Evolutionary conservation across 2,888 invertebrate species (phyloP), one percentile per base, ranked within the genome.

Genomic region (Calameuta pallipes): DNA sequence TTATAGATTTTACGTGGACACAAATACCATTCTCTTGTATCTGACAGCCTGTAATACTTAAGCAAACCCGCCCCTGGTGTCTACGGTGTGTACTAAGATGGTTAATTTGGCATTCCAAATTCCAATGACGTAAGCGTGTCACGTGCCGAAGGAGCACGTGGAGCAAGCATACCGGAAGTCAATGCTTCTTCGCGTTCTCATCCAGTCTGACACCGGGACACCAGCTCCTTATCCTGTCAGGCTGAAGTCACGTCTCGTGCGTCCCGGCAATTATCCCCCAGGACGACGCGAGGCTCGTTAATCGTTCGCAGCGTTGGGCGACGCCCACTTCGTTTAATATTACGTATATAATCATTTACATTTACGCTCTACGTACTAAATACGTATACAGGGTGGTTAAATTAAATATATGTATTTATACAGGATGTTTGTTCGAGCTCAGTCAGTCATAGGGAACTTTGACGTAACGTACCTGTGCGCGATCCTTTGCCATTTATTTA

Each of bases 211-310:
- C 56, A 9, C 41, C 41, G 9, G 23, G 41, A 56, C 23, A 56
- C 23, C 23, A 6, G 56, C 23, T 56, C 56, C 23, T 56, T 23
- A 56, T 56, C 56, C 56, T 23, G 56, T 56, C 56, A 56, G 56
- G 23, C 23, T 84, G 82, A 82, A 84, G 79, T 85, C 82, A 83
- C 84, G 85, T 87, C 88, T 87, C 86, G 86, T 86, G 84, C 86
- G 85, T 83, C 87, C 85, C 84, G 87, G 86, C 86, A 89, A 89
- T 89, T 89, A 89, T 89, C 86, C 85, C 84, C 37, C 82, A 80
- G 80, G 79, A 83, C 11, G 71, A 71, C 33, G 9, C 31, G 71
- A 34, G 71, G 31, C 80, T 82, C 83, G 80, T 83, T 85, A 83
- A 84, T 83, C 81, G 80, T 81, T 80, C 73, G 23, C 82, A 76